These are phyloP conservation scores for Paracentrotus lividus DNA, from an alignment of 53 echinoderm and acorn worm genomes.

Conservation along the genomic window DNA sequence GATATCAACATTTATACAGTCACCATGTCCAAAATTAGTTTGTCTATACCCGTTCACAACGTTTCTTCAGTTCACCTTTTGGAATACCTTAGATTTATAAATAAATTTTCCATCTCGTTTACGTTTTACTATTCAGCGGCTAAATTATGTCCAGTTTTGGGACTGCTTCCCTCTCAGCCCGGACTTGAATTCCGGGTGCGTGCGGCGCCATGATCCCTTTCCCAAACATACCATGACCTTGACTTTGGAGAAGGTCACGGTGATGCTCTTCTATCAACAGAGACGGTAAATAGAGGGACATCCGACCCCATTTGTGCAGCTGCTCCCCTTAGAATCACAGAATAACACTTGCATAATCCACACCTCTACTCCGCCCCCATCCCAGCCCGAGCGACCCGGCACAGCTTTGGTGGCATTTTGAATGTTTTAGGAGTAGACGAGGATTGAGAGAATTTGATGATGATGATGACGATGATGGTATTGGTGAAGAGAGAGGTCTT, in stretches of 20 bases:
- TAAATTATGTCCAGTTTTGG: background rate
- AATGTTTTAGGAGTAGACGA: background rate
- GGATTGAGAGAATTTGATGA: background rate
- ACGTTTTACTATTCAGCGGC: background rate
- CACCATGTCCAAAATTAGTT: background rate
- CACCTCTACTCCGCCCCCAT: background rate
- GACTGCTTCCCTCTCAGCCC: background rate
- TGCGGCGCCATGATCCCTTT: slow-evolving; percentile 30
- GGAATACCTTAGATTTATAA: background rate
- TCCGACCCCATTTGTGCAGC: slow-evolving; percentile 59
- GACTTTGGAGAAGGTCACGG: slow-evolving; percentile 59
- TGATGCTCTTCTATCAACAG: slow-evolving; percentile 60
- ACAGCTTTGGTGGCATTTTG: background rate
- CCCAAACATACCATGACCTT: slow-evolving; percentile 60
- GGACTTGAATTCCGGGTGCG: background rate
- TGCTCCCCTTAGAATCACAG: slow-evolving; percentile 55
- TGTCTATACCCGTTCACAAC: background rate
- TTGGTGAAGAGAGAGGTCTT: background rate
- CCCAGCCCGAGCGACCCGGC: background rate
- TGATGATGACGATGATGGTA: background rate
- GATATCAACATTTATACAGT: background rate
- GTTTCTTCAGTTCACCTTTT: background rate
- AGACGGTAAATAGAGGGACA: slow-evolving; percentile 29
- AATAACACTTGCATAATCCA: slow-evolving; percentile 50
- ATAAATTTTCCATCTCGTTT: background rate